Evolutionary conservation across 1,140 invertebrate species (phyloP), one percentile per base, ranked within the genome.

Genomic region (Octopus sinensis): DNA sequence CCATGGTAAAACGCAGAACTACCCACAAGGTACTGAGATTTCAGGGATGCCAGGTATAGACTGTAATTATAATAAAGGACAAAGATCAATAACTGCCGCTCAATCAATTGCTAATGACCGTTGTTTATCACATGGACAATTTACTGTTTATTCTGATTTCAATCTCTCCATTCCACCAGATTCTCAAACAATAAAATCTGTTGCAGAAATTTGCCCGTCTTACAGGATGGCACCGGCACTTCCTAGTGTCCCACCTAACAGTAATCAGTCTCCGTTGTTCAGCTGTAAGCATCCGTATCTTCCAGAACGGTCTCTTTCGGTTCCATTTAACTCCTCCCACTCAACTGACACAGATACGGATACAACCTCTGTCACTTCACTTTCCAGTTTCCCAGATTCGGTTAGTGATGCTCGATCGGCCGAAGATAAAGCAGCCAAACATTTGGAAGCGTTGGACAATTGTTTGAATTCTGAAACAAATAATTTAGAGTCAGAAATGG

Each of bases 331-430:
- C 13, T 13, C 68, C 5, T 5, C 7, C 6, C 9, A 73, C 5
- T 73, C 68, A 23, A 23, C 6, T 73, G 30, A 6, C 13, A 73
- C 13, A 23, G 68, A 73, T 73, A 17, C 7, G 17, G 68, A 73
- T 6, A n/a, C 68, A 17, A 13, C 17, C 17, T 73, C 68, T 5
- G 13, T 73, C 6, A 17, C 13, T 6, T 73, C 68, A 12, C 30
- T 73, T 73, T 73, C 68, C 17, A 73, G 68, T 17, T 23, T 73
- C 68, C 13, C 68, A 73, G 68, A 73, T 73, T 73, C 68, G 17
- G 13, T 23, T 6, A 6, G 9, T 12, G 68, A 73, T 13, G 30
- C 30, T 43, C 30, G 30, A 43, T 43, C 30, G 30, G 30, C 30
- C 30, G 30, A 43, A 43, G 30, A 43, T 3, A 43, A 43, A 43